These are phyloP conservation scores for Caerostris extrusa DNA, from an alignment of 1,140 invertebrate species.

Conservation along the genomic window DNA sequence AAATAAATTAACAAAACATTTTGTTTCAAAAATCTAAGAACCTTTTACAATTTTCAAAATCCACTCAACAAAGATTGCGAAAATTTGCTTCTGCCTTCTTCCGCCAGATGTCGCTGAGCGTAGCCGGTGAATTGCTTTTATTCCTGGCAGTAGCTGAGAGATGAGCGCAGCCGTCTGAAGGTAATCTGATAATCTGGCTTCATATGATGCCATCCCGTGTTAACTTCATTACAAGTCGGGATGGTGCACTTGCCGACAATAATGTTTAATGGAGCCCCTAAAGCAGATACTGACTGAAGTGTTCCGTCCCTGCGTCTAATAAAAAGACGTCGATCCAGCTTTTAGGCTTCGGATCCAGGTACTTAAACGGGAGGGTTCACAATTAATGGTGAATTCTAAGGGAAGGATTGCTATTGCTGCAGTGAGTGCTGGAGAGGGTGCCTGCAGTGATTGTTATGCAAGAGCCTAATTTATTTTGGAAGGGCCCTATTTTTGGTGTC, in stretches of 20 bases:
- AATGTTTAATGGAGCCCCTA: slow-evolving; percentile 77
- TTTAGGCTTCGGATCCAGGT: neutral
- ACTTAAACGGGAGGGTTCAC: neutral
- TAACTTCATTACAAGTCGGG: slow-evolving; percentile 74
- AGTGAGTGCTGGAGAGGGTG: neutral
- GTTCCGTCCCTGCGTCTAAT: slow-evolving; percentile 10
- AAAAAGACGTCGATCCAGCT: slow-evolving; percentile 59
- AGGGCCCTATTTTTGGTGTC: neutral
- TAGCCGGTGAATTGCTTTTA: neutral
- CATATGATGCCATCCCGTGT: slow-evolving; percentile 76
- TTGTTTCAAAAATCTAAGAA: neutral
- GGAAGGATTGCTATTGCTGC: neutral
- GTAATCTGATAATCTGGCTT: slow-evolving; percentile 73
- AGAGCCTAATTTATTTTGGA: neutral
- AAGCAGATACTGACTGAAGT: slow-evolving; percentile 60
- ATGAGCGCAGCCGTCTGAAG: slow-evolving; percentile 16
- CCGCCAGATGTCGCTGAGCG: neutral
- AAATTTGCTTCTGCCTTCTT: neutral
- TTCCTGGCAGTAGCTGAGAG: neutral
- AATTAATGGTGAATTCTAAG: slow-evolving; percentile 23
- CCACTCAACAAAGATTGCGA: neutral
- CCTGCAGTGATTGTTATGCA: neutral
- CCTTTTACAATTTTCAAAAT: neutral
- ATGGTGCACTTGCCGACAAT: slow-evolving; percentile 75
- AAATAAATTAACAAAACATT: neutral